Base-by-base conservation (phyloP, 2,113 vertebrate species). In the Camarhynchus parvulus region DNA sequence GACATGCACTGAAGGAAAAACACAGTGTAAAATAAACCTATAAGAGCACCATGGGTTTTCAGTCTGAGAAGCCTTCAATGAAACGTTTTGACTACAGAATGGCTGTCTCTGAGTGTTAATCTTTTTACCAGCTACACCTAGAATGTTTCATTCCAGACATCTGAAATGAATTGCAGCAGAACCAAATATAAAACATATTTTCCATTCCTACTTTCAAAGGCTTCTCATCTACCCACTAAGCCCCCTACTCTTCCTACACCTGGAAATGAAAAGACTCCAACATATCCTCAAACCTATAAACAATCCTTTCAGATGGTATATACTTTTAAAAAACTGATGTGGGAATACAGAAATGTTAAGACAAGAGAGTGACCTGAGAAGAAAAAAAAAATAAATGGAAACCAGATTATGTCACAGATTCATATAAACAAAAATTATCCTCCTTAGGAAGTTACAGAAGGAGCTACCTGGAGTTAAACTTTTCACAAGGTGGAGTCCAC, bases 171-270 rank as follows among this genome's bases (percentile, higher is more conserved):
- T 11, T 47, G 30, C 90, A 87, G 66, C 63, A 93, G 70, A 94
- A 95, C 80, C 8, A 94, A 96, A 92, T 79, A 41, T 58, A 67
- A 53, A 70, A 42, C 41, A 7, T 88, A 89, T 94, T 96, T 97
- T 97, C 21, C 11, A 73, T 92, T 96, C 52, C 50, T 89, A 50
- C 49, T 92, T 95, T 90, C 67, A 94, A 95, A 96, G 89, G 81
- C 27, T 92, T 94, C 73, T 74, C 24, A 70, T 63, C 72, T 88
- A 87, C 61, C 62, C 90, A 88, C 44, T 46, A 97, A 95, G 15
- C 5, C 33, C 12, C 39, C 2, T 64, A 50, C 4, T 3, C 80
- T 92, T 97, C 55, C 74, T 75, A 97, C 18, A 55, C 20, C 33
- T 68, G 33, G 5, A 91, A 75, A 30, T 88, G 52, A 95, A 95